phyloP scores from a whole-genome alignment of 2,888 invertebrate genomes.

The Ptychoptera albimana region DNA sequence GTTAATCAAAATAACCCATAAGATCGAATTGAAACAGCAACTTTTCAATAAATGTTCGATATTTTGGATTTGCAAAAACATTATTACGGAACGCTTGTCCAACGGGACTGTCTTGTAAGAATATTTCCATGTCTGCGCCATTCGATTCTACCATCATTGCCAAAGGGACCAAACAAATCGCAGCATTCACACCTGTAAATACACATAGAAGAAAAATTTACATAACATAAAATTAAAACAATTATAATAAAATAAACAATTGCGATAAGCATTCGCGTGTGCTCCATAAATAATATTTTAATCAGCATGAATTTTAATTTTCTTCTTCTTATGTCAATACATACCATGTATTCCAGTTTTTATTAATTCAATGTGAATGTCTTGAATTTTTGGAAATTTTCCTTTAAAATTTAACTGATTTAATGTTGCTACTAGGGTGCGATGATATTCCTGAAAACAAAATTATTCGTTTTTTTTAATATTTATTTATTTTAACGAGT shows the following conservation, averaged over 20 bases:
- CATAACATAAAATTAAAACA: no score
- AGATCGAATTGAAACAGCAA: slow-evolving; percentile 27
- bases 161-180: slow-evolving; percentile 26
- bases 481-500: not conserved
- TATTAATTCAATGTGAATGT: slow-evolving; percentile 24
- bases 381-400: slow-evolving; percentile 24
- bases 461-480: not conserved
- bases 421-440: slow-evolving; percentile 20
- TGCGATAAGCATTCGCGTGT: no score
- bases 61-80: slow-evolving; percentile 27
- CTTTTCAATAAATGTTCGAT: slow-evolving; percentile 22
- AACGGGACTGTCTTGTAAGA: slow-evolving; percentile 15
- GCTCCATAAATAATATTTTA: no score
- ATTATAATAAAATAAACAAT: no score
- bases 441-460: slow-evolving; percentile 21
- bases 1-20: slow-evolving; percentile 24
- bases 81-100: slow-evolving; percentile 21
- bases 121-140: slow-evolving; percentile 7
- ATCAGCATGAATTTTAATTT: no score
- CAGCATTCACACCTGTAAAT: slow-evolving; percentile 25
- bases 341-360: slow-evolving; percentile 25
- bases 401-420: slow-evolving; percentile 21
- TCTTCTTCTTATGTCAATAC: no score
- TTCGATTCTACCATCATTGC: slow-evolving; percentile 20
- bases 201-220: no score